Percentiles rank a stretch among this genome's conserved stretches.
Evolutionary conservation across 1,140 invertebrate genomes (phyloP).

Genomic region (Macrosteles quadrilineatus): DNA sequence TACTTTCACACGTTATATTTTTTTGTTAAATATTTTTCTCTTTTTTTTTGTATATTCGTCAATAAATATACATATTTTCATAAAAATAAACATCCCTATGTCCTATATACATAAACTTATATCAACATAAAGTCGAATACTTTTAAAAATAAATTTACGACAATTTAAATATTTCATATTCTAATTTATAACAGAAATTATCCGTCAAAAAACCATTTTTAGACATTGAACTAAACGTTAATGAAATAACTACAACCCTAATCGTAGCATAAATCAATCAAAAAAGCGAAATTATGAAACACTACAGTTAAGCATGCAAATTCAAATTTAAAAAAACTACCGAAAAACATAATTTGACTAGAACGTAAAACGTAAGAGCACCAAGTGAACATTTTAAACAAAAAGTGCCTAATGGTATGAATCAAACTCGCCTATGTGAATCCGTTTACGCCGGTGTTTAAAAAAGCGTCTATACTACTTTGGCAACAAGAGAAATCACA

Average conservation of each 20-base stretch:
- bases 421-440: neutral
- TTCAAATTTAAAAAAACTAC: neutral
- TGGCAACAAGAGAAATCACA: slow-evolving; percentile 2
- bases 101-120: neutral
- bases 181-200: neutral
- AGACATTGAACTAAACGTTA: no score
- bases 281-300: neutral
- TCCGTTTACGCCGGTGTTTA: neutral
- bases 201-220: no score
- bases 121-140: neutral
- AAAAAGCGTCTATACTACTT: neutral
- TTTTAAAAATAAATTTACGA: neutral
- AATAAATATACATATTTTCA: neutral
- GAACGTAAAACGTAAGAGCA: neutral
- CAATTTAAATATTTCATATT: neutral
- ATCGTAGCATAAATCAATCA: neutral
- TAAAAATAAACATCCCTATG: neutral
- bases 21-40: neutral
- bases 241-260: no score
- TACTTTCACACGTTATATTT: neutral
- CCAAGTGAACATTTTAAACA: neutral
- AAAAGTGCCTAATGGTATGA: neutral
- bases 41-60: neutral
- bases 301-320: neutral
- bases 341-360: neutral